Evolutionary conservation across 1,140 invertebrate species (phyloP), one percentile per base, ranked within the genome.

Genomic region (Acromyrmex echinatior): DNA sequence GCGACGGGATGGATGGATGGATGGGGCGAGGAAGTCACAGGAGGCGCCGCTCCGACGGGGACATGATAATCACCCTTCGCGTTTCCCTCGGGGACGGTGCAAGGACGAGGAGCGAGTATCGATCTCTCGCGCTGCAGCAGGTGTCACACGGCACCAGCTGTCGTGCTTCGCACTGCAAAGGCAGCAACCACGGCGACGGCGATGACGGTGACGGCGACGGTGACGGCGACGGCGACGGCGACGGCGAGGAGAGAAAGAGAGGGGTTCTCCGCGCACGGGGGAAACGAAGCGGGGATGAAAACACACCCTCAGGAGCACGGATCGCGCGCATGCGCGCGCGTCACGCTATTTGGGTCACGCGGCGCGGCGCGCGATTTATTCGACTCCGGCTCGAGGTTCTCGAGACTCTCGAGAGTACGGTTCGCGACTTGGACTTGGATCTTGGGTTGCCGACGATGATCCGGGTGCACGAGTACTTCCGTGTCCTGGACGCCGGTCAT

Each of bases 291-390:
- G 89, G 90, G 90, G 89, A 91, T 91, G 90, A 91, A 91, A 91
- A 88, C 84, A 91, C 89, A 91, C 87, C 87, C 91, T 92, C 87
- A 84, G 86, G 88, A 92, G 60, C 84, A 21, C 81, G 78, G 35
- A 51, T 73, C 74, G 66, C 45, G 80, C 80, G 66, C 78, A 62
- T 74, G 92, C 92, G 92, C 91, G 70, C 89, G 70, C 65, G 88
- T 89, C 86, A 74, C 66, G 62, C 71, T 86, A 93, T 93, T 87
- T 93, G 80, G 92, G 92, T 93, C 92, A 93, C 25, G 58, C 70
- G 66, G 86, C 39, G 39, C 39, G 31, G 0, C 70, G 56, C 53
- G 80, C 80, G 68, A 82, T 82, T 74, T 82, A 31, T 62, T 74
- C 80, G 68, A 39, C 35, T 39, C 35, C 35, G 39, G 51, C 62